A percentile compares a stretch with the other conserved stretches of the same genome.
phyloP scores from a whole-genome alignment of 1,140 invertebrate species.

The Bilobella aurantiaca region DNA sequence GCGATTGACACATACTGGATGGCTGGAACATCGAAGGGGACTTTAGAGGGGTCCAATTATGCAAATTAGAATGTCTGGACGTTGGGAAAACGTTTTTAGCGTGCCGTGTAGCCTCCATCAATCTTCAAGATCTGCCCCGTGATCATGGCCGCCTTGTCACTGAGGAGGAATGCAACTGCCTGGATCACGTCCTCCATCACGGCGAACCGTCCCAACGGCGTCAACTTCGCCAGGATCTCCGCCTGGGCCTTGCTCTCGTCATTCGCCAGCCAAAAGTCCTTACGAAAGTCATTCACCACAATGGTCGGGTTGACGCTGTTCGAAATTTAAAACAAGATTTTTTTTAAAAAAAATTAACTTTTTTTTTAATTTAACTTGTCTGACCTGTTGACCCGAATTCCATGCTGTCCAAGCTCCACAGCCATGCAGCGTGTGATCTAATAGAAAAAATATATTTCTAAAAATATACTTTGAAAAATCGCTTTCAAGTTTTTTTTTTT shows the following conservation, averaged over 20 bases:
- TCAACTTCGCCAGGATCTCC: background rate
- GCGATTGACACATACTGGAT: no score
- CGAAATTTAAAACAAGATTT: no score
- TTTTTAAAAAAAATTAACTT: no score
- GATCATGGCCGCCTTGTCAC: background rate
- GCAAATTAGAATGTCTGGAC: no score
- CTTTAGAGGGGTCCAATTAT: no score
- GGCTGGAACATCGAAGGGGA: no score
- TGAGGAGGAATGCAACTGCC: background rate
- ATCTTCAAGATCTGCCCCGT: background rate
- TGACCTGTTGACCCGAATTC: background rate
- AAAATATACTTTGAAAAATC: no score
- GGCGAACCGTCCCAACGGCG: background rate
- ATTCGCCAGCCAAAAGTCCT: background rate
- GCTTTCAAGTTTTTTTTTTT: background rate
- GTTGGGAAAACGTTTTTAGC: no score
- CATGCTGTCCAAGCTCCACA: background rate
- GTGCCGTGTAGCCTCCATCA: background rate
- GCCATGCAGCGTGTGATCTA: background rate
- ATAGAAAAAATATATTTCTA: background rate
- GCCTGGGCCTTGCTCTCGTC: background rate
- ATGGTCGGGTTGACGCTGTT: background rate
- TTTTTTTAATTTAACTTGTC: no score
- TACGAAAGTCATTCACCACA: background rate
- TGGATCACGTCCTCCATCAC: slow-evolving; percentile 3